Conservation (phyloP, 2,113 vertebrate species). For the Triplophysa siluroides region DNA sequence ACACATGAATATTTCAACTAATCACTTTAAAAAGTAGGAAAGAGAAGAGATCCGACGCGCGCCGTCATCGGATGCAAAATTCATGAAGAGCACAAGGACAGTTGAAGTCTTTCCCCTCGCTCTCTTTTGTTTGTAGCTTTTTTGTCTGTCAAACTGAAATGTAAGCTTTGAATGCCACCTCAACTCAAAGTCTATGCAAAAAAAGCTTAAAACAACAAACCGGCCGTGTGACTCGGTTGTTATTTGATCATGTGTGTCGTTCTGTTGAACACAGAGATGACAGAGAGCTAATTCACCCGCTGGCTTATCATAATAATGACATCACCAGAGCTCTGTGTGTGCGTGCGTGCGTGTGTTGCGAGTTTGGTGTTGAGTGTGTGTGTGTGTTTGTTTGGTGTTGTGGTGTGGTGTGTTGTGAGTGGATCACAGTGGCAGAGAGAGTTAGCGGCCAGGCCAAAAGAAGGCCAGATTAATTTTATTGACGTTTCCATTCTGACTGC, state of each 20-base stretch:
- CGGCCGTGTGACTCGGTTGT: slow-evolving; percentile 76
- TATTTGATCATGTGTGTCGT: slow-evolving; percentile 81
- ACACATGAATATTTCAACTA: slow-evolving; percentile 99
- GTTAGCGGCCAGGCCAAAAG: slow-evolving; percentile 87
- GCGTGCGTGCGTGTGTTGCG: slow-evolving; percentile 43
- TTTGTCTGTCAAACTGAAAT: slow-evolving; percentile 85
- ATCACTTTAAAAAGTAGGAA: slow-evolving; percentile 95
- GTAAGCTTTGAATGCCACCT: slow-evolving; percentile 80
- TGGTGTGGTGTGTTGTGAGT: slow-evolving; percentile 66
- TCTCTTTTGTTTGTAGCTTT: slow-evolving; percentile 77
- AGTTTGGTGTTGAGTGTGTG: slow-evolving; percentile 39
- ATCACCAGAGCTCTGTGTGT: slow-evolving; percentile 57
- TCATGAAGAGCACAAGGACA: slow-evolving; percentile 98
- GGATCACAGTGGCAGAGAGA: slow-evolving; percentile 58
- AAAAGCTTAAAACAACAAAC: slow-evolving; percentile 99
- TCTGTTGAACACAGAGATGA: slow-evolving; percentile 75
- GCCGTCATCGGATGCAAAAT: slow-evolving; percentile 99
- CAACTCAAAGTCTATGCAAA: slow-evolving; percentile 97
- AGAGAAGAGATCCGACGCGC: slow-evolving; percentile 93
- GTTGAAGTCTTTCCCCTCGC: slow-evolving; percentile 69
- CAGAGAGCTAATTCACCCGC: slow-evolving; percentile 65
- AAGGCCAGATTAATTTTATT: slow-evolving; percentile 99
- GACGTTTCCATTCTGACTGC: slow-evolving; percentile 99
- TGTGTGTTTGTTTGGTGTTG: slow-evolving; percentile 32
- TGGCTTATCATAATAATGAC: slow-evolving; percentile 72